These are phyloP conservation scores for Rhinatrema bivittatum DNA, from an alignment of 2,797 vertebrate genomes.

Conservation along the genomic window DNA sequence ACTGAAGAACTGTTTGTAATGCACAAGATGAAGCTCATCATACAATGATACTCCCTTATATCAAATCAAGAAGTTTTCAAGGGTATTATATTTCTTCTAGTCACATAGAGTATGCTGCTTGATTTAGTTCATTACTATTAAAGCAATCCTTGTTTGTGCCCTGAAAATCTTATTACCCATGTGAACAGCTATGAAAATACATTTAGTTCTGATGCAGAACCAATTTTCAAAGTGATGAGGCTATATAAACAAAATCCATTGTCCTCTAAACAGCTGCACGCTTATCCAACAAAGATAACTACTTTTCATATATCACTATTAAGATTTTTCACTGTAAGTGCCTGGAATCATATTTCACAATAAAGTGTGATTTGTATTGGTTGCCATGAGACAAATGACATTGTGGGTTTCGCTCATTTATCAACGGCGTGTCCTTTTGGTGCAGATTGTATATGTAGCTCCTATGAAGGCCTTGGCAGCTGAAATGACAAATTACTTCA, in stretches of 20 bases:
- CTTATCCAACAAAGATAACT: constrained; percentile 52
- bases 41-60: not conserved
- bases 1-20: constrained; percentile 20
- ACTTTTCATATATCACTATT: constrained; percentile 77
- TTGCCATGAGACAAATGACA: constrained; percentile 71
- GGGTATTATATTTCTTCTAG: constrained; percentile 22
- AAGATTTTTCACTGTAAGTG: constrained; percentile 59
- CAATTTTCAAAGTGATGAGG: constrained; percentile 43
- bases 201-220: constrained; percentile 47
- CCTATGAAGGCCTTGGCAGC: constrained; percentile 98
- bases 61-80: constrained; percentile 35
- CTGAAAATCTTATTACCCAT: constrained; percentile 41
- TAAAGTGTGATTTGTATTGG: constrained; percentile 72
- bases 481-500: constrained; percentile 98
- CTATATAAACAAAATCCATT: constrained; percentile 54
- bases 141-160: constrained; percentile 29
- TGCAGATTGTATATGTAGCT: constrained; percentile 92
- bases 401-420: constrained; percentile 68
- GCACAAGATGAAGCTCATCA: constrained; percentile 11
- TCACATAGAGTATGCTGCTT: constrained; percentile 22
- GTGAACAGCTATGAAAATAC: constrained; percentile 45
- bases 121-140: constrained; percentile 39
- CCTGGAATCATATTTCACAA: constrained; percentile 69
- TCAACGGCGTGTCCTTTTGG: constrained; percentile 65
- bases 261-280: constrained; percentile 51